A percentile compares a stretch with the other conserved stretches of the same genome.
phyloP scores from a whole-genome alignment of 2,113 vertebrate species.

The Rhodinocichla rosea region DNA sequence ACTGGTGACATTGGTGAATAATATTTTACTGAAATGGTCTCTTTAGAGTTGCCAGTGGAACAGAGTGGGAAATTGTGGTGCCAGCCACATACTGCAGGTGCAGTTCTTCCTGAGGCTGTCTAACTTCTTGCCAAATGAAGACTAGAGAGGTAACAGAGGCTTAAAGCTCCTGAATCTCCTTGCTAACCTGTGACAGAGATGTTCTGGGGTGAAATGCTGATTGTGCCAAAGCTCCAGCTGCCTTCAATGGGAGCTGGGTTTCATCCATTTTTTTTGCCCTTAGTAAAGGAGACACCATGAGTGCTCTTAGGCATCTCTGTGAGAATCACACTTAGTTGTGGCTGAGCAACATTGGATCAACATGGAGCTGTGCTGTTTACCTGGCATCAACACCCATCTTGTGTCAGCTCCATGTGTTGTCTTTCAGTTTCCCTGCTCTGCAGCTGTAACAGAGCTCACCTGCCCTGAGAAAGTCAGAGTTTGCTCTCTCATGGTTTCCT shows the following conservation, averaged over 20 bases:
- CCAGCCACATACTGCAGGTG: neutral
- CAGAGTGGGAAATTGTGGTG: neutral
- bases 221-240: neutral
- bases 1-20: neutral
- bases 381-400: neutral
- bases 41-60: neutral
- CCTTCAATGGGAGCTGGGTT: neutral
- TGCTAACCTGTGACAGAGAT: neutral
- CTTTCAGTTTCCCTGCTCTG: neutral
- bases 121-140: neutral
- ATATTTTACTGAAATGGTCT: slow-evolving; percentile 24
- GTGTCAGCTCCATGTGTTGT: neutral
- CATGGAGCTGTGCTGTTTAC: neutral
- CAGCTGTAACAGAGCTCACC: neutral
- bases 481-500: fast-evolving
- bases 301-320: neutral
- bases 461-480: neutral
- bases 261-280: neutral
- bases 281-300: neutral
- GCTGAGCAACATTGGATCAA: neutral
- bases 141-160: neutral
- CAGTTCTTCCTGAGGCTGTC: neutral
- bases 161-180: neutral
- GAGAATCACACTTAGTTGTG: neutral
- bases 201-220: neutral